Conservation (phyloP, 1,140 invertebrate genomes). For the Meloidogyne exigua region DNA sequence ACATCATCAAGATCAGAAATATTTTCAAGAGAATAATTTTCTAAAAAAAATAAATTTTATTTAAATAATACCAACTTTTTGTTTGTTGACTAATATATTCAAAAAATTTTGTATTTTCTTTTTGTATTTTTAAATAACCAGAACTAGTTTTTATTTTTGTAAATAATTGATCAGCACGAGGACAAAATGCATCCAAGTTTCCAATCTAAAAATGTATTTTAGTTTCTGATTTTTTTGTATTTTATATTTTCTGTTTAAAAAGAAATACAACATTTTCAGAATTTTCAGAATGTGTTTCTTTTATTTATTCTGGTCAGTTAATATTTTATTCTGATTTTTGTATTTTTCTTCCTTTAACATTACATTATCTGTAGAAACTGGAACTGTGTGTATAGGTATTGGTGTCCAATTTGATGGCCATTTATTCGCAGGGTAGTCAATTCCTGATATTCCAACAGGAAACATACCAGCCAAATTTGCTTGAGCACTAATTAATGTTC, state of each 20-base stretch:
- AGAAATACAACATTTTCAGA: not conserved
- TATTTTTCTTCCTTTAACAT: not conserved
- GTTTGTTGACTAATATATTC: conserved; percentile 21
- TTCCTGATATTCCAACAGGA: conserved; percentile 46
- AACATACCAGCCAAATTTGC: conserved; percentile 64
- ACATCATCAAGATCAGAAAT: conserved; percentile 46
- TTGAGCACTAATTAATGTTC: conserved; percentile 62
- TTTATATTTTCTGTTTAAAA: not conserved
- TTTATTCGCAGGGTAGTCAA: conserved; percentile 40
- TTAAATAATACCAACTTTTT: not conserved
- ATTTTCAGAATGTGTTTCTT: not conserved
- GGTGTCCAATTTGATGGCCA: conserved; percentile 60
- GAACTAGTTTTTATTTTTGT: conserved; percentile 18
- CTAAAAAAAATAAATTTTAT: conserved; percentile 45
- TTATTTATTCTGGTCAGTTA: no score
- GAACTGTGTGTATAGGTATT: conserved; percentile 64
- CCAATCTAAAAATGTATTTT: conserved; percentile 28
- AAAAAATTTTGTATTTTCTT: conserved; percentile 17
- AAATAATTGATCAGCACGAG: conserved; percentile 44
- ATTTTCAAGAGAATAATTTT: conserved; percentile 32
- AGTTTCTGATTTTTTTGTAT: no score
- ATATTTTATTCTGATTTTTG: not conserved
- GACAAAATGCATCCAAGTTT: conserved; percentile 47
- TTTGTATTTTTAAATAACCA: conserved; percentile 21
- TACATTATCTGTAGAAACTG: conserved; percentile 47